These are phyloP conservation scores for Pogonomyrmex barbatus DNA, from an alignment of 1,140 invertebrate genomes.

Conservation along the genomic window DNA sequence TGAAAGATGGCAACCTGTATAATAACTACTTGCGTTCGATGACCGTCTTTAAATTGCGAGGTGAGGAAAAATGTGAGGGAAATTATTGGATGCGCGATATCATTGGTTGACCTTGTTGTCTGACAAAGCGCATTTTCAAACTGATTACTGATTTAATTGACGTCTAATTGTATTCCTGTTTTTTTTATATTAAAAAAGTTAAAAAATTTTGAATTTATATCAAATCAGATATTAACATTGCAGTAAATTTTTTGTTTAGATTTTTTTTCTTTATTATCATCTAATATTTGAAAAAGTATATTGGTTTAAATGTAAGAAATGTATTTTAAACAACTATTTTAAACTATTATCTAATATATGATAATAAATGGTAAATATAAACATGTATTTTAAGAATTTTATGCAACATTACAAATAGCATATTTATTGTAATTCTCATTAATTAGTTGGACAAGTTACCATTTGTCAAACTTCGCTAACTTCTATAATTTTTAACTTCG, in stretches of 20 bases:
- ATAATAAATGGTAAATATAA: not conserved
- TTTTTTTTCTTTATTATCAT: not conserved
- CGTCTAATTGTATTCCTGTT: not conserved
- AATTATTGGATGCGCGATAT: not conserved
- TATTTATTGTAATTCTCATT: not conserved
- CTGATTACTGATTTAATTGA: constrained; percentile 33
- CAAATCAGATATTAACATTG: constrained; percentile 3
- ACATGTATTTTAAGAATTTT: not conserved
- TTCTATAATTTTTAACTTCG: not conserved
- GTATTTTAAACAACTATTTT: not conserved
- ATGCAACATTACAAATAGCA: not conserved
- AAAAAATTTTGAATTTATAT: not conserved
- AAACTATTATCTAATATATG: not conserved
- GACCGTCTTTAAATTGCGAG: constrained; percentile 28
- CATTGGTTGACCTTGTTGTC: constrained; percentile 8
- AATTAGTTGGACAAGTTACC: not conserved
- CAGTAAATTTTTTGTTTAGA: not conserved
- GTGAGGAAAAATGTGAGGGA: constrained; percentile 3
- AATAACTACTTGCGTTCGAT: constrained; percentile 17
- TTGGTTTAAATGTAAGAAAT: not conserved
- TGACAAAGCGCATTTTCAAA: constrained; percentile 42
- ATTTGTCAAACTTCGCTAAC: not conserved
- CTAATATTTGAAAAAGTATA: not conserved
- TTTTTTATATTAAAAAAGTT: not conserved
- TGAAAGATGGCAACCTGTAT: constrained; percentile 22